Base-by-base conservation (phyloP, 1,140 invertebrate species). In the Procambarus virginalis region DNA sequence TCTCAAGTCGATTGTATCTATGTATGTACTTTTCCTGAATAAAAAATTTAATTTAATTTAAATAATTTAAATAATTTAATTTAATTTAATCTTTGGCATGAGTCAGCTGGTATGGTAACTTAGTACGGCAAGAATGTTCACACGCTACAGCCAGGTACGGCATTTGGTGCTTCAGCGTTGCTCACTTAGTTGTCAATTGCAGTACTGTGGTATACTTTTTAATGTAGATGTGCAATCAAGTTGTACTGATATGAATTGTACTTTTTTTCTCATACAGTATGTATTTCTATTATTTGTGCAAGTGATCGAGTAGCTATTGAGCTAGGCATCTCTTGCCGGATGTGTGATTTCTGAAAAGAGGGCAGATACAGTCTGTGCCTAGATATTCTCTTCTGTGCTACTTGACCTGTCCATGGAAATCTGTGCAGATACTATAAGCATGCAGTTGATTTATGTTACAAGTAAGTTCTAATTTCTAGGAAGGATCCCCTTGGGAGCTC, bases 231-330 rank as follows among this genome's bases (percentile, higher is more conserved):
- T 4, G 17, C 17, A 17, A 20, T 64, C 4, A 14, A 3, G 3
- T 64, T 17, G 17, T 64, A 20, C 17, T 64, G 12, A 20, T 20
- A 14, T 64, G 12, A 14, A 20, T 64, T 64, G 10, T 17, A 4
- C 60, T 64, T 64, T 4, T 64, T 5, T 9, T 2, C 55, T 9
- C 55, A 58, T 58, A 9, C 55, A 9, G 8, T 6, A 64, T 14
- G 17, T 64, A 20, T 17, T 64, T 64, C 14, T 17, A 17, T 20
- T 64, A 64, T 64, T 64, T 73, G 48, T 68, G 5, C 45, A 91
- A 98, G 98, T 2, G 98, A 99, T 94, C 95, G 97, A 77, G 97
- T 99, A 2, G 98, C 98, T 2, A 97, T 99, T 89, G 98, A 99
- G 94, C 98, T 98, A 3, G 98, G 97, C 8, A 96, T 98, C 70